These are phyloP conservation scores for Deroptyus accipitrinus DNA, from an alignment of 2,113 vertebrate genomes.

Conservation along the genomic window DNA sequence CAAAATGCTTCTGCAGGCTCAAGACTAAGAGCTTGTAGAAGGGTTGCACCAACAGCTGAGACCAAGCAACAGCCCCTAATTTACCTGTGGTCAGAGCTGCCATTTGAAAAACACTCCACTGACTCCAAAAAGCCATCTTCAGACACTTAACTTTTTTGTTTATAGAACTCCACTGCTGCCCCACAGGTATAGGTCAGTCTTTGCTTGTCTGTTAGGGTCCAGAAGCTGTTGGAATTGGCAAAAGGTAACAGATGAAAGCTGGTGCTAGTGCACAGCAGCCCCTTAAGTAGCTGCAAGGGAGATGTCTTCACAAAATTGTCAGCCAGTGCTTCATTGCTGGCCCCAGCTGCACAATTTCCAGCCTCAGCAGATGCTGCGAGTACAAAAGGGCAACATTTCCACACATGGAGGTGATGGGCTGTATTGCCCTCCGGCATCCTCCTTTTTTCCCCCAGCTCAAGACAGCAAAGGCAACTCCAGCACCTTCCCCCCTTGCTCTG, in stretches of 20 bases:
- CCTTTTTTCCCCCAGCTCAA: not conserved
- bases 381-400: not conserved
- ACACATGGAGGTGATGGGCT: not conserved
- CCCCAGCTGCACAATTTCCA: too few species aligned
- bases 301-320: too few species aligned
- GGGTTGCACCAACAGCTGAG: not conserved
- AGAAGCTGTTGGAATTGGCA: not conserved
- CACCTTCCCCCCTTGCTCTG: too few species aligned
- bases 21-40: not conserved
- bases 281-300: not conserved
- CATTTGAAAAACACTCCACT: not conserved
- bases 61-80: not conserved
- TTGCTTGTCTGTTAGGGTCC: too few species aligned
- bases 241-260: not conserved
- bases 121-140: too few species aligned
- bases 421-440: not conserved
- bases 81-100: accelerated
- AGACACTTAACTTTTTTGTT: not conserved
- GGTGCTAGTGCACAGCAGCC: not conserved
- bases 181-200: too few species aligned
- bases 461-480: too few species aligned
- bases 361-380: too few species aligned
- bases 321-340: too few species aligned
- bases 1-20: not conserved
- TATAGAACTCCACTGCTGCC: not conserved